Evolutionary conservation across 1,140 invertebrate species (phyloP).

Genomic region (Drosophila hydei): DNA sequence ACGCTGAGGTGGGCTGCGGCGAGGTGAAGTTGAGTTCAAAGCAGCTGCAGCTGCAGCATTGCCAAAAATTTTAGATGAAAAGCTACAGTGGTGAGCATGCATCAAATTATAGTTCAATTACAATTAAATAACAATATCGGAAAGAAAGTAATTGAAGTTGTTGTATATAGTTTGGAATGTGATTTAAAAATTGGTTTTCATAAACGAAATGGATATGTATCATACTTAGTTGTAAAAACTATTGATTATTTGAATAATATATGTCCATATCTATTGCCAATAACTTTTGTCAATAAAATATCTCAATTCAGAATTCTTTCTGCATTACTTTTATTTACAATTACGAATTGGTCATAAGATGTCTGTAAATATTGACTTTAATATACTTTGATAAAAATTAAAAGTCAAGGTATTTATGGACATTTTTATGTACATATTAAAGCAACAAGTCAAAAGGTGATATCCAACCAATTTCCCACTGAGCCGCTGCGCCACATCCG

Average conservation of each 20-base stretch:
- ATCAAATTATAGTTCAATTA: neutral
- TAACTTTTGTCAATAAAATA: too few relatives aligned
- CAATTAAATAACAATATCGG: too few relatives aligned
- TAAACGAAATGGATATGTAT: neutral
- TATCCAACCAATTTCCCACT: conserved; percentile 8
- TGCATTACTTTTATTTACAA: too few relatives aligned
- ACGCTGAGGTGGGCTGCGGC: conserved; percentile 42
- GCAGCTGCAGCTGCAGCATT: conserved; percentile 42
- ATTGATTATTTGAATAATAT: neutral
- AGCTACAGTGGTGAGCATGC: conserved; percentile 26
- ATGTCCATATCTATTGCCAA: too few relatives aligned
- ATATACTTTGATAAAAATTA: neutral
- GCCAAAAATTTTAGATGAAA: conserved; percentile 50
- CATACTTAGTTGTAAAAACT: neutral
- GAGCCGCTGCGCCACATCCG: conserved; percentile 30
- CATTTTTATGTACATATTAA: neutral
- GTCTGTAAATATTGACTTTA: neutral
- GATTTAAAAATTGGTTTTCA: too few relatives aligned
- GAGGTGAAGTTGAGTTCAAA: conserved; percentile 53
- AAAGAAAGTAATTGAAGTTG: too few relatives aligned
- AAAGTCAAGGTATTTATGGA: conserved; percentile 3
- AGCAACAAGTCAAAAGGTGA: conserved; percentile 14
- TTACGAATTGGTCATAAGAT: neutral
- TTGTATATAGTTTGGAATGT: too few relatives aligned
- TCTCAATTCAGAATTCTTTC: too few relatives aligned